Evolutionary conservation across 2,113 vertebrate genomes (phyloP).

Genomic region (Saimiri boliviensis): DNA sequence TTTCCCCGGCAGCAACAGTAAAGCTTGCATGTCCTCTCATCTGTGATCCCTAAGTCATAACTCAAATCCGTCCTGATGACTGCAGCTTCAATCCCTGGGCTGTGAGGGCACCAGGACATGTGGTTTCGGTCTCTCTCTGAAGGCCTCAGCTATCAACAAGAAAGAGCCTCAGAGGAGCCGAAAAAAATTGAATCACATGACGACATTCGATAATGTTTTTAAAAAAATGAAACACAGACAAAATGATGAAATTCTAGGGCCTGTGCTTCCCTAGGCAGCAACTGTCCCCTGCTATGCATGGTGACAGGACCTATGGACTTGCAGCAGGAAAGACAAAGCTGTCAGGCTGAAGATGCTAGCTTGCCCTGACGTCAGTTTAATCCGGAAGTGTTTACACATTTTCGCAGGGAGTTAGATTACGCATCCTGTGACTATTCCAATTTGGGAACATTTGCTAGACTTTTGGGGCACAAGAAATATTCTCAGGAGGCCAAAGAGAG

Average conservation of each 20-base stretch:
- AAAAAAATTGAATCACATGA: conserved; percentile 61
- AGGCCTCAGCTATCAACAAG: conserved; percentile 62
- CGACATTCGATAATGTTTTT: conserved; percentile 44
- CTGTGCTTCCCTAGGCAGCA: no score
- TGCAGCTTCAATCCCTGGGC: background rate
- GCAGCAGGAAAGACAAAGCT: background rate
- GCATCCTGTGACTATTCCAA: background rate
- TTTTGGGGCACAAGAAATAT: background rate
- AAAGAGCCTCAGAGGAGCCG: conserved; percentile 42
- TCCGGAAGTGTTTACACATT: background rate
- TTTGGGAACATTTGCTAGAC: background rate
- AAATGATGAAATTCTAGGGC: background rate
- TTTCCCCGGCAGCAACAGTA: background rate
- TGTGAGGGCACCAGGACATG: background rate
- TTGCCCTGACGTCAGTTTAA: background rate
- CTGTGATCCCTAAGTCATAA: conserved; percentile 20
- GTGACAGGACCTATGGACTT: background rate
- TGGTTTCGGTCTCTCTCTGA: background rate
- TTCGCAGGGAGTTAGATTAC: background rate
- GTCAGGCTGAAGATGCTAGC: background rate
- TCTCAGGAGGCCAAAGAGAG: background rate
- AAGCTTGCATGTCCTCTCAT: conserved; percentile 40
- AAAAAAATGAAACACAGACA: background rate
- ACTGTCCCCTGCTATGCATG: background rate
- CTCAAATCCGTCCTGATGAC: conserved; percentile 49